Percentiles rank a stretch among this genome's conserved stretches.
phyloP scores from a whole-genome alignment of 37 sponge, comb jelly and placozoan genomes.

The Agelas oroides region DNA sequence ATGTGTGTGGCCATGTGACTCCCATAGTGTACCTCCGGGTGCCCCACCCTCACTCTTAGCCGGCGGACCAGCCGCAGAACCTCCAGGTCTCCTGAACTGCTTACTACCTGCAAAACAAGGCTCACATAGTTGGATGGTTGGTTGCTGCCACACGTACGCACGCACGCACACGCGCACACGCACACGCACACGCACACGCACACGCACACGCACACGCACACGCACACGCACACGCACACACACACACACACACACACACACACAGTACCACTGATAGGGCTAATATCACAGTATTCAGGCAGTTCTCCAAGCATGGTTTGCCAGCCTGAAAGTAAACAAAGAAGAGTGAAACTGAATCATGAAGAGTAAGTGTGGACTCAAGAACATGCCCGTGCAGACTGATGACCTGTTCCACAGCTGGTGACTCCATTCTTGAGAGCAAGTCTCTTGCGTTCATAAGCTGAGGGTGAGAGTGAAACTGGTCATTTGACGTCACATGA shows the following conservation, averaged over 20 bases:
- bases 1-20: slow-evolving; percentile 95
- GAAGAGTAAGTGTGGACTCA: too few species aligned
- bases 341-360: too few species aligned
- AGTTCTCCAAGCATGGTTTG: slow-evolving; percentile 62
- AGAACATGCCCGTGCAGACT: background rate
- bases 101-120: slow-evolving; percentile 74
- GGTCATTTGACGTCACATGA: too few species aligned
- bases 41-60: slow-evolving; percentile 36
- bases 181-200: background rate
- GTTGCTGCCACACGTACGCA: background rate
- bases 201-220: too few species aligned
- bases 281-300: slow-evolving; percentile 34
- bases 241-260: too few species aligned
- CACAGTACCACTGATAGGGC: slow-evolving; percentile 76
- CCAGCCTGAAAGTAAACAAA: slow-evolving; percentile 30
- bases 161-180: background rate
- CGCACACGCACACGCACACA: too few species aligned
- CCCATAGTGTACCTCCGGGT: slow-evolving; percentile 81
- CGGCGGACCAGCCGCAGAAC: slow-evolving; percentile 71
- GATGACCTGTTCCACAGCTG: background rate
- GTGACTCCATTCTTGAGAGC: slow-evolving; percentile 26
- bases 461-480: background rate
- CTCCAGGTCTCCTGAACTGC: slow-evolving; percentile 90
- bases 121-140: too few species aligned
- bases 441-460: slow-evolving; percentile 1